These are phyloP conservation scores for Plecturocebus donacophilus DNA, from an alignment of 2,113 vertebrate genomes.

Conservation along the genomic window DNA sequence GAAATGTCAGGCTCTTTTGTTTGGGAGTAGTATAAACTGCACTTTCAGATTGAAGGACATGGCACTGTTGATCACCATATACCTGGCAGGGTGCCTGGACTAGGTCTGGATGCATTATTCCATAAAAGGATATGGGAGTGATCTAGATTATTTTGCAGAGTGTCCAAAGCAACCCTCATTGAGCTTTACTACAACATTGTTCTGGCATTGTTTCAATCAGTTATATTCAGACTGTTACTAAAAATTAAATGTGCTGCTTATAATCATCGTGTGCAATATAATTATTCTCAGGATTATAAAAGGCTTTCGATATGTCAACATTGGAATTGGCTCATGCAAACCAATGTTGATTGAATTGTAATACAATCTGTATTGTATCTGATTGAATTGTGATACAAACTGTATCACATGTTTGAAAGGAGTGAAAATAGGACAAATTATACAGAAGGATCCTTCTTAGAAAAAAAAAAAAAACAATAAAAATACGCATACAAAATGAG, in stretches of 20 bases:
- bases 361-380: no score
- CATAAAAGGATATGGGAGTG: not conserved
- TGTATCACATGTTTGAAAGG: not conserved
- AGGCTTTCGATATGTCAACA: not conserved
- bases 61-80: fast-evolving
- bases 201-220: not conserved
- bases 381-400: not conserved
- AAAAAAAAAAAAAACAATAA: not conserved
- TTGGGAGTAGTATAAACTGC: not conserved
- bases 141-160: not conserved
- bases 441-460: not conserved
- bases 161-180: not conserved
- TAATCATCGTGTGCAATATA: not conserved
- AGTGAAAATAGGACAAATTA: not conserved
- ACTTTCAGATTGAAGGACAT: not conserved
- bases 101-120: not conserved
- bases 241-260: not conserved
- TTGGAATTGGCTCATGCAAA: not conserved
- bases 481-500: not conserved
- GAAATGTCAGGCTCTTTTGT: not conserved
- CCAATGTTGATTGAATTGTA: not conserved
- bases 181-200: not conserved
- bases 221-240: not conserved
- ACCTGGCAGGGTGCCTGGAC: not conserved
- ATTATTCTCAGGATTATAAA: not conserved